Percentiles rank a stretch among this genome's conserved stretches.
Conservation (phyloP, 2,888 invertebrate species). For the Myopa tessellatipennis region DNA sequence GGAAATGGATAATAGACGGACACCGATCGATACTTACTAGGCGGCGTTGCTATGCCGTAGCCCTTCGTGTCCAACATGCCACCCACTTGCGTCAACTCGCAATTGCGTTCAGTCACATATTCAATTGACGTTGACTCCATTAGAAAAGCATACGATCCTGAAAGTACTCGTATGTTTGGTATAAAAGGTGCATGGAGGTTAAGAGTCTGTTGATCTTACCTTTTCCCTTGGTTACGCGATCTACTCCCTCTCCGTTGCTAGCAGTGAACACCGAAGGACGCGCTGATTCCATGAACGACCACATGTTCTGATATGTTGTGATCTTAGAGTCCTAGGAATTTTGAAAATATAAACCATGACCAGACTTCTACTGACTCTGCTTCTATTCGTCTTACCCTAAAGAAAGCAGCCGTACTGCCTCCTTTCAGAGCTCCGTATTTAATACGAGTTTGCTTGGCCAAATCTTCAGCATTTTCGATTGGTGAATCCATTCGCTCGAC, state of each 20-base stretch:
- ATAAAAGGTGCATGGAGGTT: neutral
- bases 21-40: constrained; percentile 74
- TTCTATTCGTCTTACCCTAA: constrained; percentile 76
- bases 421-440: constrained; percentile 95
- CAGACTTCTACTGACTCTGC: neutral
- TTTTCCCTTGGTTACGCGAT: constrained; percentile 85
- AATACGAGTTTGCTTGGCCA: constrained; percentile 96
- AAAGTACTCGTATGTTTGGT: constrained; percentile 8
- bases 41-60: constrained; percentile 94
- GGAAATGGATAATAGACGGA: neutral
- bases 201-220: constrained; percentile 64
- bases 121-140: constrained; percentile 99
- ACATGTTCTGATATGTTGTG: constrained; percentile 94
- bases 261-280: constrained; percentile 88
- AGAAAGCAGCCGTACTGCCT: constrained; percentile 95
- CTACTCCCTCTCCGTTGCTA: constrained; percentile 90
- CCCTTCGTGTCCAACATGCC: constrained; percentile 94
- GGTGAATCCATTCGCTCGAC: constrained; percentile 94
- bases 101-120: constrained; percentile 90
- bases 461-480: constrained; percentile 94
- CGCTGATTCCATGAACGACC: constrained; percentile 92
- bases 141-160: constrained; percentile 87
- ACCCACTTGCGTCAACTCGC: constrained; percentile 91
- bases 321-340: constrained; percentile 86
- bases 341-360: neutral